phyloP scores from a whole-genome alignment of 2,797 vertebrate genomes.

The Xiphophorus birchmanni region DNA sequence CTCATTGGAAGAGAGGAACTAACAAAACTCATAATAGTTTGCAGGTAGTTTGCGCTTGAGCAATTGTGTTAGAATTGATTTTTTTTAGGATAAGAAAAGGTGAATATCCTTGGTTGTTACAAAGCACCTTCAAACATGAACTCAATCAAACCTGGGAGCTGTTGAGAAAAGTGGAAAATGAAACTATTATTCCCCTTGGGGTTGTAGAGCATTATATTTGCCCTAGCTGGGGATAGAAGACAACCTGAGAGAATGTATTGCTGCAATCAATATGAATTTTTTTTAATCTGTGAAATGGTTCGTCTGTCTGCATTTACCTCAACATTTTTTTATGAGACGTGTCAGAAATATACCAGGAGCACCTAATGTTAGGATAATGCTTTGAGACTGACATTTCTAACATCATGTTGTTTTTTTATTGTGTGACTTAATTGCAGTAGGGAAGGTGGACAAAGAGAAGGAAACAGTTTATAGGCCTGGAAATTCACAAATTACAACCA shows the following conservation, averaged over 20 bases:
- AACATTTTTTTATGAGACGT: background rate
- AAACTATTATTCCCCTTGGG: slow-evolving; percentile 68
- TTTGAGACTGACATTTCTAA: background rate
- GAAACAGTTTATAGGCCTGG: background rate
- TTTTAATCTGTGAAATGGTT: background rate
- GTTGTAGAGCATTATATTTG: slow-evolving; percentile 42
- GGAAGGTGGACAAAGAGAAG: background rate
- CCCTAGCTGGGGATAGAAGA: slow-evolving; percentile 25
- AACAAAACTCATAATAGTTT: slow-evolving; percentile 60
- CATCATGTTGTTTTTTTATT: background rate
- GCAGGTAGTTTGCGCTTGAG: slow-evolving; percentile 58
- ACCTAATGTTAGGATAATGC: background rate
- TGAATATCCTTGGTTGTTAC: slow-evolving; percentile 62
- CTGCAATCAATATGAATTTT: slow-evolving; percentile 7
- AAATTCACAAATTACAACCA: background rate
- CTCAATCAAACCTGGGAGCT: slow-evolving; percentile 62
- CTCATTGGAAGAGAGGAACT: slow-evolving; percentile 48
- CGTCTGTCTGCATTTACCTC: background rate
- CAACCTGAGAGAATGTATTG: slow-evolving; percentile 37
- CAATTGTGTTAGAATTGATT: slow-evolving; percentile 62
- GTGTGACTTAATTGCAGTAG: background rate
- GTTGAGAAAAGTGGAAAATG: slow-evolving; percentile 68
- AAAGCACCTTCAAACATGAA: slow-evolving; percentile 70
- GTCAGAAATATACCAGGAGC: background rate
- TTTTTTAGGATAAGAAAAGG: slow-evolving; percentile 51